Percentiles rank a stretch among this genome's conserved stretches.
These are phyloP conservation scores for Pygocentrus nattereri DNA, from an alignment of 2,797 vertebrate species.

Conservation along the genomic window DNA sequence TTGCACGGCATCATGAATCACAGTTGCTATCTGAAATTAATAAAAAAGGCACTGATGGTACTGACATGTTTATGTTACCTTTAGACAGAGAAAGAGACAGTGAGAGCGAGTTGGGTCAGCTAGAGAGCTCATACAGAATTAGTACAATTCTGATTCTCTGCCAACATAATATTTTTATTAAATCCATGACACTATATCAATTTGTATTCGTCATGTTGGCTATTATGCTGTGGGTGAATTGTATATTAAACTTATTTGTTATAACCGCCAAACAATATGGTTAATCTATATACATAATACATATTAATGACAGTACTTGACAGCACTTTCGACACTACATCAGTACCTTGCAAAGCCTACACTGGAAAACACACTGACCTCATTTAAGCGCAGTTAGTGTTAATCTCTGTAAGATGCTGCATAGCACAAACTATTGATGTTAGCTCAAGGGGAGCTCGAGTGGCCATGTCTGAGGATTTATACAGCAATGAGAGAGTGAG, in stretches of 20 bases:
- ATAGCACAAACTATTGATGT: slow-evolving; percentile 32
- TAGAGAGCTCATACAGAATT: slow-evolving; percentile 16
- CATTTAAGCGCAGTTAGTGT: slow-evolving; percentile 29
- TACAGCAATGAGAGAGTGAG: not conserved
- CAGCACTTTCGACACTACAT: not conserved
- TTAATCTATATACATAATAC: slow-evolving; percentile 3
- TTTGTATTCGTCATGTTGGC: slow-evolving; percentile 30
- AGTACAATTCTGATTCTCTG: not conserved
- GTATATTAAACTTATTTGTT: not conserved
- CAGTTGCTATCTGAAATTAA: not conserved
- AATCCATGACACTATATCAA: slow-evolving; percentile 18
- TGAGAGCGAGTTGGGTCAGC: slow-evolving; percentile 19
- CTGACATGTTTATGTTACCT: not conserved
- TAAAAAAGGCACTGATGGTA: not conserved
- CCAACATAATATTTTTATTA: slow-evolving; percentile 15
- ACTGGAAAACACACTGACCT: slow-evolving; percentile 12
- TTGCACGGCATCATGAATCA: slow-evolving; percentile 22
- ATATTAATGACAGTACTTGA: not conserved
- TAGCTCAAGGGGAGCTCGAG: not conserved
- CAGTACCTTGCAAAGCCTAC: not conserved
- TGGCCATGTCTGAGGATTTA: slow-evolving; percentile 25
- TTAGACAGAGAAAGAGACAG: not conserved
- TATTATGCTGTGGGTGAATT: not conserved
- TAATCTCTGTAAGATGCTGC: slow-evolving; percentile 41
- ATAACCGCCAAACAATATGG: not conserved